Base-by-base conservation (phyloP, 2,113 vertebrate genomes). In the Thalassoma bifasciatum region DNA sequence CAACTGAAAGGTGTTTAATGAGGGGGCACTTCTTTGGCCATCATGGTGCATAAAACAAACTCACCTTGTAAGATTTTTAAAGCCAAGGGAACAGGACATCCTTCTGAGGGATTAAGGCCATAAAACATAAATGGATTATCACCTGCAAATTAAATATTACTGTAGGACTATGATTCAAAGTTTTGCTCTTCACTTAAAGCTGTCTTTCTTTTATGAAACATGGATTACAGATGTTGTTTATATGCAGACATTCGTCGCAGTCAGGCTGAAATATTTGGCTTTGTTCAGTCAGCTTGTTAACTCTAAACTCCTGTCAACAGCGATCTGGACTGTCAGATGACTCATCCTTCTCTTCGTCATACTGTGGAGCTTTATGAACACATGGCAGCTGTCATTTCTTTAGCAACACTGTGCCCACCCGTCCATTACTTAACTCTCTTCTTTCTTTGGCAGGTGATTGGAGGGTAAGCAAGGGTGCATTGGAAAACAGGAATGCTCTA, bases 71-170 rank as follows among this genome's bases (percentile, higher is more conserved):
- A 57, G 60, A 73, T 50, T 67, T 84, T 88, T 58, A 82, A 47
- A 76, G 60, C 59, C 64, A 40, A 67, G 66, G 72, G 56, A 87
- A 60, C 53, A 84, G 54, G 77, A 78, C 81, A 42, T 72, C 40
- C 51, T 79, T 57, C 50, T 40, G 50, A 69, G 71, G 59, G 78
- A 67, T 50, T 26, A 51, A 67, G 67, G 77, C 52, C 26, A 81
- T 90, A 77, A 89, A 83, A 87, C 47, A 79, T 44, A 61, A 88
- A 86, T 51, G 77, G 83, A 62, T 58, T 37, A 26, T 72, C 58
- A 62, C 63, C 54, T 77, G 58, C 24, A 64, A 75, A 83, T 82
- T 61, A 74, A 81, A 82, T 13, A 66, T 63, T 42, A 56, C 49
- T n/a, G 47, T 11, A 19, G 53, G 62, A 78, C 69, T 72, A 75